Conservation (phyloP, 2,888 invertebrate genomes). For the Sarcophaga variegata region DNA sequence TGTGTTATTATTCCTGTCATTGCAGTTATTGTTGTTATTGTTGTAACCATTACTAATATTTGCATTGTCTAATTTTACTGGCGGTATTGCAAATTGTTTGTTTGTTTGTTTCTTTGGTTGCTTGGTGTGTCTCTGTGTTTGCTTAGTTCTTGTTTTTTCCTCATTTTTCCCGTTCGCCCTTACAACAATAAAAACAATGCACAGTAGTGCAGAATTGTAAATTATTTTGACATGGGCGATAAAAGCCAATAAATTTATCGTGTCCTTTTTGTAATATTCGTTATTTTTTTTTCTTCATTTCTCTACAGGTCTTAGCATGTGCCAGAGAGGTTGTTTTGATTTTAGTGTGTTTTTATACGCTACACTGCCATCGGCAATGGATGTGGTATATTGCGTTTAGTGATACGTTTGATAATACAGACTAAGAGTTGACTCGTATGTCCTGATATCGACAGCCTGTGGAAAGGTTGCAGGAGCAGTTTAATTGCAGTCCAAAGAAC, state of each 20-base stretch:
- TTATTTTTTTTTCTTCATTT: constrained; percentile 7
- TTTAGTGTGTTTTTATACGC: background rate
- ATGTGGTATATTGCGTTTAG: too few species aligned
- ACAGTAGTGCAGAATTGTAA: constrained; percentile 42
- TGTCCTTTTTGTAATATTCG: constrained; percentile 23
- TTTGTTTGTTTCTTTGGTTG: constrained; percentile 7
- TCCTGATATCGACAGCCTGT: too few species aligned
- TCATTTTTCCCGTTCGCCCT: background rate
- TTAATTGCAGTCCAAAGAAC: too few species aligned
- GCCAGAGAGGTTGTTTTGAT: constrained; percentile 40
- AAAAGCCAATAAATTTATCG: constrained; percentile 79
- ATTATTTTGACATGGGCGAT: constrained; percentile 72
- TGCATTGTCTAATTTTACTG: constrained; percentile 64
- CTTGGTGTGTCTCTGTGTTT: background rate
- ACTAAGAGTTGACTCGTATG: too few species aligned
- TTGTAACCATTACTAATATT: constrained; percentile 71
- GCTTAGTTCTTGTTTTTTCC: background rate
- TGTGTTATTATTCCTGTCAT: background rate
- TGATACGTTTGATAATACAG: too few species aligned
- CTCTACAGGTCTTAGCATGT: constrained; percentile 48
- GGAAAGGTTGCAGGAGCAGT: too few species aligned
- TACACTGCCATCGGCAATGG: too few species aligned
- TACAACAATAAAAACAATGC: constrained; percentile 47
- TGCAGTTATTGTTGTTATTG: constrained; percentile 26
- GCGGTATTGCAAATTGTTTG: constrained; percentile 39